These are phyloP conservation scores for Girardinichthys multiradiatus DNA, from an alignment of 2,113 vertebrate genomes.

Conservation along the genomic window DNA sequence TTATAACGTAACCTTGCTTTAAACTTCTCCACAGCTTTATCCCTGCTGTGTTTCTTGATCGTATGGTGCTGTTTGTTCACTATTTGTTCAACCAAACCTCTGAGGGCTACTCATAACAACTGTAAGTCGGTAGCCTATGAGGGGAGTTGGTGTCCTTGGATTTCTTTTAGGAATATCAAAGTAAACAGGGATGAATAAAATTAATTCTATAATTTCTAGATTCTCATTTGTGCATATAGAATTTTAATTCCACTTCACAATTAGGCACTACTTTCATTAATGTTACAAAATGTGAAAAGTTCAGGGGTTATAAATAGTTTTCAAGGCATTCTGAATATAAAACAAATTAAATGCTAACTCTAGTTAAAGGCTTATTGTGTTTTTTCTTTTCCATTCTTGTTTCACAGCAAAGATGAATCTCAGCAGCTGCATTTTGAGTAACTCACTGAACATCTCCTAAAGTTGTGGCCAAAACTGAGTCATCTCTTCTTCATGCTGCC, in stretches of 20 bases:
- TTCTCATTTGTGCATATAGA: no score
- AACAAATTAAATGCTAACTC: background rate
- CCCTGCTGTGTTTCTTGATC: no score
- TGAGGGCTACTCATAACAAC: no score
- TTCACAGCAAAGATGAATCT: conserved; percentile 17
- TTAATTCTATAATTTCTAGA: no score
- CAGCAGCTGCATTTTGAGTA: conserved; percentile 49
- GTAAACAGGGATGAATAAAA: no score
- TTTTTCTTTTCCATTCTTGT: background rate
- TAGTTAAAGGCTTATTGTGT: background rate
- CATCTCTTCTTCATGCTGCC: conserved; percentile 27
- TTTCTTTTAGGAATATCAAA: no score
- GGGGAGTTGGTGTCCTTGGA: no score
- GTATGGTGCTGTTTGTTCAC: no score
- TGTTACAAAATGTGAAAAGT: background rate
- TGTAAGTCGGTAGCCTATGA: no score
- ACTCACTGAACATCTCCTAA: conserved; percentile 9
- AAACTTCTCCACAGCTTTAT: no score
- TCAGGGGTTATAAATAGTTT: background rate
- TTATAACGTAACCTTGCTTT: no score
- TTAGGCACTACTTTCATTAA: background rate
- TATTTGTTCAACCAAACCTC: no score
- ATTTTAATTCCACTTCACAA: background rate
- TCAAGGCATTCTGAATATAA: background rate
- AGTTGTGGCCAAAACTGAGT: conserved; percentile 29